Conservation (phyloP, 2,888 invertebrate species). For the Diadegma fenestrale region DNA sequence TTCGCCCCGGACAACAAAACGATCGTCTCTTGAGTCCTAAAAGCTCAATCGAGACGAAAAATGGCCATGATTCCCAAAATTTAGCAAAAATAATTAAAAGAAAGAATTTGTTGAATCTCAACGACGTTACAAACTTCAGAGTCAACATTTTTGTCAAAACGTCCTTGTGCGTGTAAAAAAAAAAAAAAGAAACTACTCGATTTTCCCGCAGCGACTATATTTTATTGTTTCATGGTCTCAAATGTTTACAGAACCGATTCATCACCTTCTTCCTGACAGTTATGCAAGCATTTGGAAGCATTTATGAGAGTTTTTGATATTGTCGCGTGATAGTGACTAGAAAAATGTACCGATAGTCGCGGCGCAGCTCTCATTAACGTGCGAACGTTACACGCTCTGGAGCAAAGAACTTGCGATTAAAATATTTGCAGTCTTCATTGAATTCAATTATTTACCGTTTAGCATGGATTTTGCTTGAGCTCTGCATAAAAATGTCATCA, state of each 20-base stretch:
- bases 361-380: too few relatives aligned
- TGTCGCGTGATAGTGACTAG: not conserved
- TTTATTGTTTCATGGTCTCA: not conserved
- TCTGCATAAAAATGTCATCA: constrained; percentile 26
- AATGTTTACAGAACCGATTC: not conserved
- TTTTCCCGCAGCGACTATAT: not conserved
- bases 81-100: too few relatives aligned
- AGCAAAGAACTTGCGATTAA: not conserved
- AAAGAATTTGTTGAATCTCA: too few relatives aligned
- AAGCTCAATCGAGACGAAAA: too few relatives aligned
- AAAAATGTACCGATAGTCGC: not conserved
- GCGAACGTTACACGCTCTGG: not conserved
- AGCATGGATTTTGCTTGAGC: not conserved
- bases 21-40: too few relatives aligned
- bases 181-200: not conserved
- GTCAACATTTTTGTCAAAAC: not conserved
- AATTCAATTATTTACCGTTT: not conserved
- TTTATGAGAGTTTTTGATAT: not conserved
- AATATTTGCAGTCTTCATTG: not conserved
- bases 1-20: too few relatives aligned
- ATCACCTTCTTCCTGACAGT: not conserved
- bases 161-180: not conserved
- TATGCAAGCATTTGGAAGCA: not conserved
- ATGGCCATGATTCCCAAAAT: too few relatives aligned
- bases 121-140: too few relatives aligned